These are phyloP conservation scores for Oryzias celebensis DNA, from an alignment of 2,113 vertebrate species.

Conservation along the genomic window DNA sequence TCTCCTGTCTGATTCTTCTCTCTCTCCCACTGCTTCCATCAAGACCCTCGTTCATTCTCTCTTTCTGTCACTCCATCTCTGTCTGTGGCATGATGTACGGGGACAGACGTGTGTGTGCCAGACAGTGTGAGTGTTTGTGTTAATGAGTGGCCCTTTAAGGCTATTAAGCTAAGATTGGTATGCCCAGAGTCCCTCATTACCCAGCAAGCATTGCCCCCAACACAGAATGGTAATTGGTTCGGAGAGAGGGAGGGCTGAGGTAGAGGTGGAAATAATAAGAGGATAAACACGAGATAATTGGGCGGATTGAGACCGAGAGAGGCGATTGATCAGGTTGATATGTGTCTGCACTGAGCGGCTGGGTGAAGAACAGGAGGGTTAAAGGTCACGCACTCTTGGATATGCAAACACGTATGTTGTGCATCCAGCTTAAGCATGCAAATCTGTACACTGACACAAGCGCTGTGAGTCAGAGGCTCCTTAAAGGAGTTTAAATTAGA, in stretches of 20 bases:
- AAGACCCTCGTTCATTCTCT: conserved; percentile 32
- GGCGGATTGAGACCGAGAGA: conserved; percentile 72
- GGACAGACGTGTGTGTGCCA: conserved; percentile 39
- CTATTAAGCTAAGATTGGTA: conserved; percentile 87
- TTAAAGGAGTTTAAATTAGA: neutral
- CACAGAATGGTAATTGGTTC: conserved; percentile 84
- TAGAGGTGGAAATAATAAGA: conserved; percentile 50
- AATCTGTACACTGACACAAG: neutral
- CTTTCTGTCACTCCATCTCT: conserved; percentile 46
- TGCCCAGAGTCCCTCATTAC: conserved; percentile 85
- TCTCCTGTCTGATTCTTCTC: conserved; percentile 39
- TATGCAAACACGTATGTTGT: conserved; percentile 32
- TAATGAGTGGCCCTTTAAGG: conserved; percentile 83
- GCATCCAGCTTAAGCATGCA: conserved; percentile 1
- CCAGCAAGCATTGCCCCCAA: conserved; percentile 78
- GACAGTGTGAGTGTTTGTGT: conserved; percentile 59
- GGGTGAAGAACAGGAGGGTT: conserved; percentile 50
- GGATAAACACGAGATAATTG: conserved; percentile 83
- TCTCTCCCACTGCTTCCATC: conserved; percentile 33
- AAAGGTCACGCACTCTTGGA: conserved; percentile 64
- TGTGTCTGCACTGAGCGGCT: conserved; percentile 65
- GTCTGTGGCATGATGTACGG: conserved; percentile 39
- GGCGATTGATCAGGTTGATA: conserved; percentile 76
- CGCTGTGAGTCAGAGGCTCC: neutral
- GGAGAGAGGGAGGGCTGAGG: conserved; percentile 25